Evolutionary conservation across 2,888 invertebrate genomes (phyloP).

Genomic region (Metalampra italica): DNA sequence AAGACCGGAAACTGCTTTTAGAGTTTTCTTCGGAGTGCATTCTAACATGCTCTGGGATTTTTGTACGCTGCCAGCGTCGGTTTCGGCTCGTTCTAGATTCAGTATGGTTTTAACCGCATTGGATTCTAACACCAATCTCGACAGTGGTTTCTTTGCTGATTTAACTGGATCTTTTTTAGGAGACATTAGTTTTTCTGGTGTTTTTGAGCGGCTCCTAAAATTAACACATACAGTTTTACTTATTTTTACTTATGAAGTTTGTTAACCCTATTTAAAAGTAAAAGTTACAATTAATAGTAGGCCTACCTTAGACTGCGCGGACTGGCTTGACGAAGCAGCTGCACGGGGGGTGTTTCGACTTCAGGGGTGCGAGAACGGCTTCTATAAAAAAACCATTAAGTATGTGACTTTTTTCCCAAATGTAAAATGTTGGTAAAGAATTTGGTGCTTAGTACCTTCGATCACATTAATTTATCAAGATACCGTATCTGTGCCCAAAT

Average conservation of each 20-base stretch:
- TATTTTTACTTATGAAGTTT: neutral
- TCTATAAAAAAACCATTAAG: conserved; percentile 24
- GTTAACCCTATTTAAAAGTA: neutral
- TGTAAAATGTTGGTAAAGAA: too few species aligned
- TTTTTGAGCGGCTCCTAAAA: conserved; percentile 61
- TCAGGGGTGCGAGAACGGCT: conserved; percentile 61
- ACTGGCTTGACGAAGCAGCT: conserved; percentile 23
- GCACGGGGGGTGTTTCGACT: conserved; percentile 36
- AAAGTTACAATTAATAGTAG: neutral
- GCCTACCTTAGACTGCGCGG: conserved; percentile 41
- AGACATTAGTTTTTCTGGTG: conserved; percentile 64
- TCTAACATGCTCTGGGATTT: conserved; percentile 38
- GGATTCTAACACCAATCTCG: conserved; percentile 63
- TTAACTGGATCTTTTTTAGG: conserved; percentile 48
- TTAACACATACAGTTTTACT: neutral
- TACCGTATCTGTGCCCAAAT: too few species aligned
- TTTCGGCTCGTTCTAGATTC: conserved; percentile 35
- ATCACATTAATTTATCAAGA: too few species aligned
- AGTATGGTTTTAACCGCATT: conserved; percentile 62
- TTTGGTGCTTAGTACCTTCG: too few species aligned
- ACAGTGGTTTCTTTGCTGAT: conserved; percentile 54
- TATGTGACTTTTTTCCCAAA: too few species aligned
- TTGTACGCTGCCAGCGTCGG: conserved; percentile 27
- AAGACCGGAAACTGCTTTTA: conserved; percentile 40
- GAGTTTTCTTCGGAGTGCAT: conserved; percentile 61